Evolutionary conservation across 2,888 invertebrate genomes (phyloP), one percentile per base, ranked within the genome.

Genomic region (Bellardia bayeri): DNA sequence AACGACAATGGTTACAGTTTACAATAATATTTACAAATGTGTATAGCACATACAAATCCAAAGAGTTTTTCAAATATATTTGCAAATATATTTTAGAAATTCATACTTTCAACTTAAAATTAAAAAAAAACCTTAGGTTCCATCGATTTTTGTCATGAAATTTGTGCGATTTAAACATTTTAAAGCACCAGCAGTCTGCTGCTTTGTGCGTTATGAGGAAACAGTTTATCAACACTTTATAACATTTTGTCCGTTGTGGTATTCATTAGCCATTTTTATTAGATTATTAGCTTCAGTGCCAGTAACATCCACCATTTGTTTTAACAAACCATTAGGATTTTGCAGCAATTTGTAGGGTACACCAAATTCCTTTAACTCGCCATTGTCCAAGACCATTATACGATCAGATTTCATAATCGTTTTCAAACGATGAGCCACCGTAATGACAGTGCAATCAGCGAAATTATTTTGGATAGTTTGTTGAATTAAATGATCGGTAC

Each of bases 341-440:
- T 93, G 94, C 51, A 97, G 94, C 75, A 97, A 93, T 82, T 95
- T 94, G 91, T 96, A 94, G 0, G 97, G 97, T 90, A 95, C 95
- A 91, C 96, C 96, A 90, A 95, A 97, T 93, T 97, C 97, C 79
- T 95, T 96, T 83, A 97, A 95, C n/a, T 94, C 93, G 0, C 98
- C 98, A 11, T 96, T 95, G 91, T 98, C 97, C 96, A 98, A 96
- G 2, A 98, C 98, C 92, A 98, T 95, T 23, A 98, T 96, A 85
- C 96, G 95, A 94, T 98, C 97, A 0, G 97, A 97, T 93, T 98
- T 98, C 96, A 98, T 98, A 88, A 98, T 97, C 0, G 98, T 98
- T 92, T 98, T 96, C 42, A 99, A 94, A 58, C 98, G 95, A 94
- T 98, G 98, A 3, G 98, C 98, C 51, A 98, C 97, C 0, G 98